Conservation (phyloP, 2,113 vertebrate species). For the Pangasianodon hypophthalmus region DNA sequence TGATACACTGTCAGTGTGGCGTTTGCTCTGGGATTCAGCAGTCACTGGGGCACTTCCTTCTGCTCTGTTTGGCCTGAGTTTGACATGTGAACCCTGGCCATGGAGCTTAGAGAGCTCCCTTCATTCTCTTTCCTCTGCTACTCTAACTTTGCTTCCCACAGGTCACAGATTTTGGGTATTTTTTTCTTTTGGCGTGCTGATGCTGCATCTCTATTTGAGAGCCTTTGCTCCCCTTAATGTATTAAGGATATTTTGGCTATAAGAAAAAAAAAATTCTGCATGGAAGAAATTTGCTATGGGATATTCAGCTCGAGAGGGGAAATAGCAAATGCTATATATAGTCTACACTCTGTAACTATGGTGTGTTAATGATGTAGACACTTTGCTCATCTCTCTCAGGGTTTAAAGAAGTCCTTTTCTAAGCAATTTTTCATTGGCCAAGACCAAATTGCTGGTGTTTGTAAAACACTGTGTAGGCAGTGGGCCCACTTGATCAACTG, state of each 20-base stretch:
- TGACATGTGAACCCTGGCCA: constrained; percentile 22
- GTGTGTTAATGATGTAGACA: constrained; percentile 74
- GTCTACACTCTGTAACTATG: constrained; percentile 72
- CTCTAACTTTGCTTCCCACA: background rate
- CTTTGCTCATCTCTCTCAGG: constrained; percentile 66
- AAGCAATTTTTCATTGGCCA: background rate
- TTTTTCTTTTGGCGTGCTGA: background rate
- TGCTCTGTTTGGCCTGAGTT: constrained; percentile 11
- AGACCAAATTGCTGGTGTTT: background rate
- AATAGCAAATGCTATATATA: constrained; percentile 69
- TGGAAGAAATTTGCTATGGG: constrained; percentile 62
- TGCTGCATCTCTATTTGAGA: constrained; percentile 3
- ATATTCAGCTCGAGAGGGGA: constrained; percentile 57
- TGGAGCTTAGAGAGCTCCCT: constrained; percentile 9
- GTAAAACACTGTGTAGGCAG: background rate
- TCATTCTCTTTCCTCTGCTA: constrained; percentile 23
- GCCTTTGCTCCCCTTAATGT: background rate
- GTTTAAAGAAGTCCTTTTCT: constrained; percentile 69
- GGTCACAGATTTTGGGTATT: background rate
- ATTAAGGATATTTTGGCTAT: constrained; percentile 13
- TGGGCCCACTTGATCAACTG: constrained; percentile 20
- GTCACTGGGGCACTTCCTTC: constrained; percentile 45
- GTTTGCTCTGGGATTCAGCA: constrained; percentile 60
- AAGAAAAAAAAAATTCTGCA: constrained; percentile 31
- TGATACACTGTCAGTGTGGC: constrained; percentile 59